Evolutionary conservation across 2,113 vertebrate species (phyloP).

Genomic region (Prolemur simus): DNA sequence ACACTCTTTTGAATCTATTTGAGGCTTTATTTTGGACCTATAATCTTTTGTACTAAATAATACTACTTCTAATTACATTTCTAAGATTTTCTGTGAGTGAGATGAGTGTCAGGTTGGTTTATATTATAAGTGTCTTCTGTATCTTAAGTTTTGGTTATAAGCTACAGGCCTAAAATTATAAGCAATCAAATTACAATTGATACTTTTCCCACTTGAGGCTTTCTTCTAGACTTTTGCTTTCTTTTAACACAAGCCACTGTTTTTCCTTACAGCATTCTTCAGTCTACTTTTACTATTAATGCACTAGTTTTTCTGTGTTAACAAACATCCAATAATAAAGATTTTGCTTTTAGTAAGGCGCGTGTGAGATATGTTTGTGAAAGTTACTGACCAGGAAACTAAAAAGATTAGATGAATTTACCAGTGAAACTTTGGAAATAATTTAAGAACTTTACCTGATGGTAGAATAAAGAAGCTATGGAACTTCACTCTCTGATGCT

Average conservation of each 20-base stretch:
- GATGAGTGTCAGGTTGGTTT: background rate
- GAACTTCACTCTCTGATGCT: background rate
- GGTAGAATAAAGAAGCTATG: background rate
- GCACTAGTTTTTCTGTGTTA: background rate
- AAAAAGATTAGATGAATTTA: background rate
- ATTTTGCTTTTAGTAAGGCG: background rate
- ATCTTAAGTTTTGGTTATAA: background rate
- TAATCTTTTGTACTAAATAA: background rate
- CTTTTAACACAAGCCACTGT: background rate
- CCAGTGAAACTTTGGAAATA: background rate
- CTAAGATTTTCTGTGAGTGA: constrained; percentile 9
- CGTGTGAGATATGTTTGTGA: background rate
- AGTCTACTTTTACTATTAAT: background rate
- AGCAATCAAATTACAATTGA: background rate
- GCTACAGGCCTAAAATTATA: background rate
- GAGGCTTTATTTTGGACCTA: background rate
- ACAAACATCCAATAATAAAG: background rate
- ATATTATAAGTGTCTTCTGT: background rate
- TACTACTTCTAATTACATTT: background rate
- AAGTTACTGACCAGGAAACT: background rate
- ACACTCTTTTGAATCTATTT: background rate
- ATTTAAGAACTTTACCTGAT: background rate
- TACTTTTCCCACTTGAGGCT: constrained; percentile 9
- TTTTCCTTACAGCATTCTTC: background rate
- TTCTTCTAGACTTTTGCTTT: background rate